phyloP scores from a whole-genome alignment of 53 echinoderm and acorn worm genomes.

The Paracentrotus lividus region DNA sequence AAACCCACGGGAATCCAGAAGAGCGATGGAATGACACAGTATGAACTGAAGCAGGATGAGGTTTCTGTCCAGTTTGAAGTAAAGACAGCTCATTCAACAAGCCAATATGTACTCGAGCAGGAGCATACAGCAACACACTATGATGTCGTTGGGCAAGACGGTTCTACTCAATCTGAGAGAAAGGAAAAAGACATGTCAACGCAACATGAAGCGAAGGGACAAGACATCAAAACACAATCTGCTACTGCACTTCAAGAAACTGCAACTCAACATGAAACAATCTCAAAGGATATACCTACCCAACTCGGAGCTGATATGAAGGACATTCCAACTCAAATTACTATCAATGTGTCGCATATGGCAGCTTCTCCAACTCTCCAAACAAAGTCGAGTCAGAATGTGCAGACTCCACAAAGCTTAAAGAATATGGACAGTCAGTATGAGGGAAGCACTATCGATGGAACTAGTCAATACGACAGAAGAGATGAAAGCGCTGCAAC shows the following conservation, averaged over 20 bases:
- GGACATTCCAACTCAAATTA: neutral
- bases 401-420: neutral
- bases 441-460: neutral
- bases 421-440: neutral
- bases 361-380: slow-evolving; percentile 7
- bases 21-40: slow-evolving; percentile 50
- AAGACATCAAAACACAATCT: slow-evolving; percentile 29
- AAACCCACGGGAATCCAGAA: neutral
- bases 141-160: neutral
- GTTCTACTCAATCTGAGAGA: neutral
- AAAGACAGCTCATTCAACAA: slow-evolving; percentile 15
- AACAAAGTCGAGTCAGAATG: neutral
- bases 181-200: neutral
- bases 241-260: neutral
- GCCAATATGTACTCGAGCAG: neutral
- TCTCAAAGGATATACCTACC: neutral
- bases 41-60: slow-evolving; percentile 43
- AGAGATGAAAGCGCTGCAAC: neutral
- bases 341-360: neutral
- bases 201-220: neutral
- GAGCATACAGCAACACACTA: slow-evolving; percentile 4
- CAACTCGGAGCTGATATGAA: neutral
- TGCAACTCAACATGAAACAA: neutral
- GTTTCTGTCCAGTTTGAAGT: neutral
- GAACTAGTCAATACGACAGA: slow-evolving; percentile 23